Evolutionary conservation across 2,888 invertebrate species (phyloP), one percentile per base, ranked within the genome.

Genomic region (Linnaemya vulpina): DNA sequence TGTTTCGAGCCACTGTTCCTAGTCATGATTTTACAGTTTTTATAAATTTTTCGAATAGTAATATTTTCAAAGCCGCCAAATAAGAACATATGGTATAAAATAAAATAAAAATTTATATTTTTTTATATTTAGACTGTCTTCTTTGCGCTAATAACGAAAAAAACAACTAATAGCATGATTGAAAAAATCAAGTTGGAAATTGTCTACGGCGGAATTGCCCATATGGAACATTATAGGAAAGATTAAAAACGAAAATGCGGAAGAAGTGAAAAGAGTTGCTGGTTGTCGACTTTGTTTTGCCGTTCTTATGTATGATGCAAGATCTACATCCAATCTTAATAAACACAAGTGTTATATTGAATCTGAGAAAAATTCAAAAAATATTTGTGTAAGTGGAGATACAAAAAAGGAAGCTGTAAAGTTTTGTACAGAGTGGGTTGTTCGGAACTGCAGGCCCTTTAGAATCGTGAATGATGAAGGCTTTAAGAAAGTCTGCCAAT

Each of bases 291-390:
- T 30, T 73, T 73, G 49, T 25, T 70, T 70, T 20, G 46, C 13
- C 30, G 60, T 60, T 46, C 30, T 58, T 35, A 73, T 60, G 20
- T 60, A 73, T 8, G 46, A 73, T 46, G 3, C 30, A 46, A 73
- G 58, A 73, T 73, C 71, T 10, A 73, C 71, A 4, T 73, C 71
- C 15, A 60, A 73, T 58, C 17, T 73, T 17, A 58, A 58, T 58
- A 73, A 46, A 46, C 71, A 60, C 40, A 71, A 71, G n/a, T 71
- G 70, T 40, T 58, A 9, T 71, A 71, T 71, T 40, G 58, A 71
- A 5, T 20, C 1, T 22, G 22, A 25, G 22, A 40, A 58, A 71
- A 71, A 35, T 13, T 53, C 70, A 58, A 46, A 58, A 58, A 55
- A 55, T 4, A 38, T 53, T 38, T 22, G 13, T 38, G 58, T 73